These are phyloP conservation scores for Antheraea assamensis DNA, from an alignment of 2,888 invertebrate species.

Conservation along the genomic window DNA sequence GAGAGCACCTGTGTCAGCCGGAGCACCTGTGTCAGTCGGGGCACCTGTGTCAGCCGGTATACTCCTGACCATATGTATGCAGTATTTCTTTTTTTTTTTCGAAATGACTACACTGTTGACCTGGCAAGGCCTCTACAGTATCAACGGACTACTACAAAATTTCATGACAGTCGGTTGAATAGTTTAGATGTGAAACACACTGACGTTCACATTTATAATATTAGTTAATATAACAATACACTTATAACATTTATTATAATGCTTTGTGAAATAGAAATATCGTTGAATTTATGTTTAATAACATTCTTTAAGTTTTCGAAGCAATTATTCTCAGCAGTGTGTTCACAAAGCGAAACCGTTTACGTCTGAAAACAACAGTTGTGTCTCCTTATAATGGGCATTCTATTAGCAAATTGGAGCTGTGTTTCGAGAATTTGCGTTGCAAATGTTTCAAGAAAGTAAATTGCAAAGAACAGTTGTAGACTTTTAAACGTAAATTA, in stretches of 20 bases:
- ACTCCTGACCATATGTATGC: too few species aligned
- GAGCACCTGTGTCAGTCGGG: too few species aligned
- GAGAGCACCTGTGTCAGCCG: too few species aligned
- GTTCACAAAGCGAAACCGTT: conserved; percentile 5
- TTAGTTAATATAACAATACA: too few species aligned
- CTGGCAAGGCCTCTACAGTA: too few species aligned
- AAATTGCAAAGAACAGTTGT: background rate
- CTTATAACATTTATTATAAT: background rate
- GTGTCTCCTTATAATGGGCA: background rate
- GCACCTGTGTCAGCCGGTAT: too few species aligned
- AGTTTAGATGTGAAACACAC: too few species aligned
- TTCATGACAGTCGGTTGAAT: too few species aligned
- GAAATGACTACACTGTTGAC: too few species aligned
- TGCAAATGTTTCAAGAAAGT: background rate
- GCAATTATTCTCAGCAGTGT: background rate
- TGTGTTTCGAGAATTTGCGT: background rate
- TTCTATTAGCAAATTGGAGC: background rate
- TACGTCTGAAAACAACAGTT: background rate
- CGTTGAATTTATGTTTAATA: background rate
- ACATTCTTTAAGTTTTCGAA: background rate
- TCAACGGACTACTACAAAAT: too few species aligned
- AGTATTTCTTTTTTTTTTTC: too few species aligned
- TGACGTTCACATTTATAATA: too few species aligned
- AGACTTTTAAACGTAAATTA: background rate
- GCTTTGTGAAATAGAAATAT: background rate